phyloP scores from a whole-genome alignment of 2,797 vertebrate species.

The Phoebastria nigripes region DNA sequence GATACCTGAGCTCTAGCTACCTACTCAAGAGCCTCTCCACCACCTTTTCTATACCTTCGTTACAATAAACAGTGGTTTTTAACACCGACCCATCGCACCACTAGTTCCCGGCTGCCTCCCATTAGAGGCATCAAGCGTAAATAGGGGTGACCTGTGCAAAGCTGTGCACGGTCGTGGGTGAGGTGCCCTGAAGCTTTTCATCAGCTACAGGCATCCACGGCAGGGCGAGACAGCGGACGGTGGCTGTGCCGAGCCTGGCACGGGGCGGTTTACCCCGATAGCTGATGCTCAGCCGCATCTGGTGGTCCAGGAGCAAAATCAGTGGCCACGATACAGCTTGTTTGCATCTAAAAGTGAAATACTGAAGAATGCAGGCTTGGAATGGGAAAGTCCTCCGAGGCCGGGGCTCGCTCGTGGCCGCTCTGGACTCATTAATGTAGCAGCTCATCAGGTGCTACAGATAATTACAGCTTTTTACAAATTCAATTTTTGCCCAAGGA shows the following conservation, averaged over 20 bases:
- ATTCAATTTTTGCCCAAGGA: background rate
- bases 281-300: background rate
- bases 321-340: fast-evolving
- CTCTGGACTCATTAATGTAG: background rate
- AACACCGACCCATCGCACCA: no score
- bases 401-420: background rate
- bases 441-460: background rate
- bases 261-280: fast-evolving
- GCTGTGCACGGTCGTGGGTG: no score
- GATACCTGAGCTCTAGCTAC: no score
- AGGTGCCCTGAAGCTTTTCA: background rate
- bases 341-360: background rate
- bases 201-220: background rate
- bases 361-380: background rate
- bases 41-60: no score
- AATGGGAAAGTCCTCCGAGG: fast-evolving
- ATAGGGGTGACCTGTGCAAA: no score
- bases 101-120: no score
- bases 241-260: background rate
- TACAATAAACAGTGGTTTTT: no score
- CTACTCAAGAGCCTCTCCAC: no score
- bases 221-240: fast-evolving
- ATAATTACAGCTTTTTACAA: background rate
- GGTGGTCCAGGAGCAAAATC: background rate
- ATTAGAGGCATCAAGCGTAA: no score